A percentile compares a stretch with the other conserved stretches of the same genome.
Conservation (phyloP, 2,888 invertebrate genomes). For the Xestia xanthographa region DNA sequence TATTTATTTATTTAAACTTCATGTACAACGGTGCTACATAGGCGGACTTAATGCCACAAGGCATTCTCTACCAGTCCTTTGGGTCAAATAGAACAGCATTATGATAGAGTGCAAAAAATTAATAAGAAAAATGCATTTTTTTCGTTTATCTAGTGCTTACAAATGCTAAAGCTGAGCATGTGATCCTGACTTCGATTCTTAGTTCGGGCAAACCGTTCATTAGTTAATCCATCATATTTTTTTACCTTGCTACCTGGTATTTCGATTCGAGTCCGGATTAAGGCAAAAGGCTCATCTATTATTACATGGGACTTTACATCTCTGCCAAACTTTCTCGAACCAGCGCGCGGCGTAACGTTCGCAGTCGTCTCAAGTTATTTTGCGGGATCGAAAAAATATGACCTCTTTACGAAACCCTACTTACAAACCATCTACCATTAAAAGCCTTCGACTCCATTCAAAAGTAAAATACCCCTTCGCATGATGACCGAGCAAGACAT, state of each 20-base stretch:
- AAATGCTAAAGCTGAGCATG: not conserved
- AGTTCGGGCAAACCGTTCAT: not conserved
- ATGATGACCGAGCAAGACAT: constrained; percentile 13
- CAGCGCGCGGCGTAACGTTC: not conserved
- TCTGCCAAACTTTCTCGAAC: not conserved
- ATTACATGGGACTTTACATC: not conserved
- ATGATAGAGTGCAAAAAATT: too few relatives aligned
- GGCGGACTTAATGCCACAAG: too few relatives aligned
- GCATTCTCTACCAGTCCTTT: too few relatives aligned
- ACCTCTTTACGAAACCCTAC: not conserved
- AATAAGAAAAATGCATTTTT: too few relatives aligned
- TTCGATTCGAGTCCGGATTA: not conserved
- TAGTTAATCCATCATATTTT: not conserved
- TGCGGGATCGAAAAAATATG: not conserved
- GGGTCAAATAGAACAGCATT: too few relatives aligned
- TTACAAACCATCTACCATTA: constrained; percentile 3
- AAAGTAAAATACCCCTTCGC: constrained; percentile 4
- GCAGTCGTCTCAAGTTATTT: not conserved
- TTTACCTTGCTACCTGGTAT: not conserved
- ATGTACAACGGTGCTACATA: too few relatives aligned
- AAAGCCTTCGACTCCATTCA: constrained; percentile 22
- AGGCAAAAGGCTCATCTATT: not conserved
- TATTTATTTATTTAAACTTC: too few relatives aligned
- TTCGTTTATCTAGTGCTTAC: not conserved
- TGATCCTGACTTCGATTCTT: not conserved